phyloP scores from a whole-genome alignment of 2,113 vertebrate species.

The Polypterus senegalus region DNA sequence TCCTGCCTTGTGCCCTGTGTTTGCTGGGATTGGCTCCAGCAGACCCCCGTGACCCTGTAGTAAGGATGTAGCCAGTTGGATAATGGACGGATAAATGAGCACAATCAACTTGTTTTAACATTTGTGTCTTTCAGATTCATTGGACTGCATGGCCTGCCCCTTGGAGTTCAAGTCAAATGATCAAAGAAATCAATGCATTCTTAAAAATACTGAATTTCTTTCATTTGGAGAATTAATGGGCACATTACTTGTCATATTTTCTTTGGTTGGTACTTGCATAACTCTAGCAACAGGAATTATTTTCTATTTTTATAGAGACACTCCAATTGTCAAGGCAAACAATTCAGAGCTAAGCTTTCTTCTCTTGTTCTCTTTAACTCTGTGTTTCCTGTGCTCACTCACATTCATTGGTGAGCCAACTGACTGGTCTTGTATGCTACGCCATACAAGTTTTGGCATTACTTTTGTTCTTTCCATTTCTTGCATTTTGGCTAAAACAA shows the following conservation, averaged over 20 bases:
- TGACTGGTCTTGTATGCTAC: slow-evolving; percentile 1
- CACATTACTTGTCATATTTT: not conserved
- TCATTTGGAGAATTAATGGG: slow-evolving; percentile 3
- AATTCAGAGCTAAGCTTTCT: slow-evolving; percentile 4
- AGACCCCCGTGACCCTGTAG: too few relatives aligned
- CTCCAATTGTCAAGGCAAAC: slow-evolving; percentile 1
- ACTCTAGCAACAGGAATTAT: not conserved
- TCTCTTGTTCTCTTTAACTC: not conserved
- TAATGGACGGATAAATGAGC: too few relatives aligned
- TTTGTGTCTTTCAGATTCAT: not conserved
- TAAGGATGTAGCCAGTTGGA: too few relatives aligned
- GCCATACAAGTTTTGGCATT: slow-evolving; percentile 2
- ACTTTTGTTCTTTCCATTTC: slow-evolving; percentile 5
- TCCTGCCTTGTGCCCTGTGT: too few relatives aligned
- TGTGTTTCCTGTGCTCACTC: slow-evolving; percentile 4
- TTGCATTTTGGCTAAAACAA: slow-evolving; percentile 6
- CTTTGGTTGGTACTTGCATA: slow-evolving; percentile 1
- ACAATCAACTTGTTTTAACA: too few relatives aligned
- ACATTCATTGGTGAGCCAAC: slow-evolving; percentile 3
- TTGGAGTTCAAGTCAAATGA: slow-evolving; percentile 2
- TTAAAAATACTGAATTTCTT: slow-evolving; percentile 1
- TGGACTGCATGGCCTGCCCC: not conserved
- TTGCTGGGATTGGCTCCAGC: too few relatives aligned
- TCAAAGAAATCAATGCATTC: not conserved
- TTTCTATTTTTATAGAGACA: not conserved